These are phyloP conservation scores for Scylla paramamosain DNA, from an alignment of 1,140 invertebrate species.

Conservation along the genomic window DNA sequence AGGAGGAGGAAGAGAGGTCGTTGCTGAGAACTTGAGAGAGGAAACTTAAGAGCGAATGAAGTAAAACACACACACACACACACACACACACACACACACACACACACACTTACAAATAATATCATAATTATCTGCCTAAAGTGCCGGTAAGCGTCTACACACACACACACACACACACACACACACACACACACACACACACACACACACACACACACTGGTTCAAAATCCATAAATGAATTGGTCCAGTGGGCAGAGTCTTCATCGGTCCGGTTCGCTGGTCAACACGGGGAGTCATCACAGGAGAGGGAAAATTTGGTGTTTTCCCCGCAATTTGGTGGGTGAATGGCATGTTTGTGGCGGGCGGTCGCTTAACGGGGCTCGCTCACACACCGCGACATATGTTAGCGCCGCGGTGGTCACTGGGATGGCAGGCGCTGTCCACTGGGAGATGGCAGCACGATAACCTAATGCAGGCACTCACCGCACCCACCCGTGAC, in stretches of 20 bases:
- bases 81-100: too few species aligned
- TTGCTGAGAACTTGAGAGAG: too few species aligned
- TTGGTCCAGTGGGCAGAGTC: neutral
- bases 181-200: neutral
- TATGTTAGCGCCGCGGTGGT: neutral
- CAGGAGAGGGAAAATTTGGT: neutral
- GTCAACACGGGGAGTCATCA: neutral
- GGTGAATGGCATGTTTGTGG: neutral
- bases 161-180: too few species aligned
- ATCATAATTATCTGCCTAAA: too few species aligned
- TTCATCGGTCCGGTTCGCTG: neutral
- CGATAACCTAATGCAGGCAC: neutral
- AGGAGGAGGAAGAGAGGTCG: neutral
- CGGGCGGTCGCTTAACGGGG: neutral
- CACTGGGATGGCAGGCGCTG: neutral
- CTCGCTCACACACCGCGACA: neutral
- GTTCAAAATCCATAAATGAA: too few species aligned
- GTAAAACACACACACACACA: too few species aligned
- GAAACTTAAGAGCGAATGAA: too few species aligned
- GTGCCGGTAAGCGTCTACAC: too few species aligned
- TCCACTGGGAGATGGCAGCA: neutral
- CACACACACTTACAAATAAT: too few species aligned
- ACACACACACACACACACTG: neutral
- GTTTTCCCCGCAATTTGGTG: neutral
- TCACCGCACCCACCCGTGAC: too few species aligned